Conservation (phyloP, 2,113 vertebrate genomes). For the Nipponia nippon region DNA sequence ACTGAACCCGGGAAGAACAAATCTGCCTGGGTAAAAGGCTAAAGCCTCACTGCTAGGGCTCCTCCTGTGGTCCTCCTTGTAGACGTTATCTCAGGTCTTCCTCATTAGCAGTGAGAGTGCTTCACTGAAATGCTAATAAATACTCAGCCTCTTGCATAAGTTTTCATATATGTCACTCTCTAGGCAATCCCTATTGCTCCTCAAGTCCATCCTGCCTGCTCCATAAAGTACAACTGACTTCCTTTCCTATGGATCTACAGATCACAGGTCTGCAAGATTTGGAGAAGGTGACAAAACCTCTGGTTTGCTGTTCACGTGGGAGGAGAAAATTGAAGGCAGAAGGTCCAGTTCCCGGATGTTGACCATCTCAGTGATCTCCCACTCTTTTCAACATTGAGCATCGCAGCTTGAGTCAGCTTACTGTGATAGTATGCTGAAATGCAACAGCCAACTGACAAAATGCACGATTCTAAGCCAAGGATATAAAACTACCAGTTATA, state of each 20-base stretch:
- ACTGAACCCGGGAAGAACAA: not conserved
- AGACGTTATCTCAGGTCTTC: not conserved
- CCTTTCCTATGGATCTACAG: not conserved
- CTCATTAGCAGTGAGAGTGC: not conserved
- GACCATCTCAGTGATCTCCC: not conserved
- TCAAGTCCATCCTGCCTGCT: not conserved
- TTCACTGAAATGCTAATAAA: not conserved
- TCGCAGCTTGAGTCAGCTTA: not conserved
- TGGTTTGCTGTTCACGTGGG: not conserved
- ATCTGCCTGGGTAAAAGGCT: not conserved
- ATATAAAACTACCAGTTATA: not conserved
- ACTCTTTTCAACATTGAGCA: not conserved
- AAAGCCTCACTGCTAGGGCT: not conserved
- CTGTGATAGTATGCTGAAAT: not conserved
- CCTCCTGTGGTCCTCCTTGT: not conserved
- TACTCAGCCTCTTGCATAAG: accelerated
- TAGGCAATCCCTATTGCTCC: not conserved
- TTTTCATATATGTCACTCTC: not conserved
- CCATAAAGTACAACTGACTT: not conserved
- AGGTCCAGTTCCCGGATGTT: not conserved
- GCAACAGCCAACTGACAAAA: not conserved
- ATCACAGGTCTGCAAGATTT: not conserved
- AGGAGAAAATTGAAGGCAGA: not conserved
- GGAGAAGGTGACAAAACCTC: not conserved
- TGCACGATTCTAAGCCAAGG: not conserved